Percentiles rank a stretch among this genome's conserved stretches.
These are phyloP conservation scores for Parauchenoglanis punctatus DNA, from an alignment of 2,797 vertebrate genomes.

Conservation along the genomic window DNA sequence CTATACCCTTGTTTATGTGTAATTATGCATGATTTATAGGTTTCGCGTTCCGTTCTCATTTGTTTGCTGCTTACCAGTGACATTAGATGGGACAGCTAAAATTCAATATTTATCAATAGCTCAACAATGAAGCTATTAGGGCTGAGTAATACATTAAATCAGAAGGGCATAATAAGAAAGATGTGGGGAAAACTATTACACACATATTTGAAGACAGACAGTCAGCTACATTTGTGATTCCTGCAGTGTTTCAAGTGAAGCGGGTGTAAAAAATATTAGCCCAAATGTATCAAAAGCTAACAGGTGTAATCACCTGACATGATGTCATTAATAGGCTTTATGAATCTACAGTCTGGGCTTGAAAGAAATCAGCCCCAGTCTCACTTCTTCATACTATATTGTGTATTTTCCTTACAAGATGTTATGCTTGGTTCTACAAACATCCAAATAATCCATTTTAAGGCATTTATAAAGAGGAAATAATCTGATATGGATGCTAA, in stretches of 20 bases:
- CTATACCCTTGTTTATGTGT: background rate
- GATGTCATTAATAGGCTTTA: background rate
- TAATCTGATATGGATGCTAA: background rate
- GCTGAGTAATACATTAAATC: background rate
- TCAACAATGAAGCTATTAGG: slow-evolving; percentile 10
- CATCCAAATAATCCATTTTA: background rate
- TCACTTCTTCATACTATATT: background rate
- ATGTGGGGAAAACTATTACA: background rate
- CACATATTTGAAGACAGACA: background rate
- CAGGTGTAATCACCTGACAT: background rate
- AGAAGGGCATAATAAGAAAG: background rate
- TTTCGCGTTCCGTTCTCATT: background rate
- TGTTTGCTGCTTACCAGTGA: slow-evolving; percentile 4
- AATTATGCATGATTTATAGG: slow-evolving; percentile 14
- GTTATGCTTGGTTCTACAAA: background rate
- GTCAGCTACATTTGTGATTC: background rate
- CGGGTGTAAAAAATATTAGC: background rate
- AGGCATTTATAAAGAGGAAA: background rate
- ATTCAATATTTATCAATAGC: slow-evolving; percentile 12
- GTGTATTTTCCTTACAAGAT: background rate
- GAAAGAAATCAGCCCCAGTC: background rate
- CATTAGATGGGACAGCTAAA: background rate
- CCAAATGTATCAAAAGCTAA: background rate
- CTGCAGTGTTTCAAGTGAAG: background rate
- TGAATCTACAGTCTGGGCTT: background rate